Base-by-base conservation (phyloP, 2,888 invertebrate genomes). In the Macaria liturata region DNA sequence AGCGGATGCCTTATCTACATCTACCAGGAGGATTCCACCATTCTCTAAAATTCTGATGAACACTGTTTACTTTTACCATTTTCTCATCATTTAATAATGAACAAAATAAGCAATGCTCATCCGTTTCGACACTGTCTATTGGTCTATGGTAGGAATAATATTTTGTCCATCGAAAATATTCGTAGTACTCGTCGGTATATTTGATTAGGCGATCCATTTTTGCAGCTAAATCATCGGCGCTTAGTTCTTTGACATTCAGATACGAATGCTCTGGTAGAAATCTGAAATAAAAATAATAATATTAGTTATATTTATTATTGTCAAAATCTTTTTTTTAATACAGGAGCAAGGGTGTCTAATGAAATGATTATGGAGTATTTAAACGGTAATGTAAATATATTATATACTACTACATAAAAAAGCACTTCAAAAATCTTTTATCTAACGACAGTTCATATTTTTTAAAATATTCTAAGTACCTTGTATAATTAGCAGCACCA, bases 401-500 rank as follows among this genome's bases (percentile, higher is more conserved):
- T 20, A 20, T 20, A 1, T 20, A 20, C 20, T 20, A 20, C 20
- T 20, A 20, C 20, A 20, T 20, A 1, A 20, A 20, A n/a, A 20
- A 20, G 20, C 20, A 20, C 2, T 1, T 20, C 1, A 20, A 20
- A 20, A 20, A 20, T 20, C 20, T 20, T 20, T 20, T 20, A 20
- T 20, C 20, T 20, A 1, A 20, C 20, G 20, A 1, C 20, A 20
- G 20, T 20, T 20, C 20, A 20, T 20, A 20, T 20, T 20, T 20
- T 20, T 20, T 20, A 2, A 20, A 20, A 20, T 20, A 20, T 20
- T 20, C 20, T 20, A 20, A 20, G 20, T 67, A 84, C 81, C 82
- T 76, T 9, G 72, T 78, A 76, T 95, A 95, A 78, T 94, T 92
- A 53, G 93, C 93, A 9, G 92, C 93, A 4, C 95, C 95, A 86